These are phyloP conservation scores for Cirrhinus mrigala DNA, from an alignment of 2,797 vertebrate species.

Conservation along the genomic window DNA sequence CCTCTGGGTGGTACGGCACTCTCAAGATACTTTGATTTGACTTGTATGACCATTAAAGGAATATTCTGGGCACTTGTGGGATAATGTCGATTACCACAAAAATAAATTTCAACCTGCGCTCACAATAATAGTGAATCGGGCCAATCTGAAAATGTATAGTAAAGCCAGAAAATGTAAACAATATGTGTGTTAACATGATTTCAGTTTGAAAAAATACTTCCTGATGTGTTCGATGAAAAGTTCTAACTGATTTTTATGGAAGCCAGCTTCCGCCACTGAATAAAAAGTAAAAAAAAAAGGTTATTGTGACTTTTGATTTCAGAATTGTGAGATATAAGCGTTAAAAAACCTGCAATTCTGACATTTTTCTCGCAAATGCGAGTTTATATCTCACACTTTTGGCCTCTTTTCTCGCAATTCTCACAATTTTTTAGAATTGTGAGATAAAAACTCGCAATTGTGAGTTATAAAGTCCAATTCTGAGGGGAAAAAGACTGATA, in stretches of 20 bases:
- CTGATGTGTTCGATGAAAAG: background rate
- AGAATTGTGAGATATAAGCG: too few species aligned
- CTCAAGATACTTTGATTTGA: conserved; percentile 50
- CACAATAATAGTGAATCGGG: background rate
- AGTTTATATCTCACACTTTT: too few species aligned
- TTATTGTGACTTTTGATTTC: too few species aligned
- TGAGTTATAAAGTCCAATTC: too few species aligned
- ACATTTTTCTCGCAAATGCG: too few species aligned
- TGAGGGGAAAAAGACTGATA: too few species aligned
- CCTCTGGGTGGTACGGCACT: conserved; percentile 51
- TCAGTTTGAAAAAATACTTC: background rate
- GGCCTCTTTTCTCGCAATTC: too few species aligned
- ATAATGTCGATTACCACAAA: background rate
- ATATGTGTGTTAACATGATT: background rate
- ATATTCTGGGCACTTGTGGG: conserved; percentile 18
- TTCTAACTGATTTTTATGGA: background rate
- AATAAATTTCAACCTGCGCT: background rate
- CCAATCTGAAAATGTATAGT: background rate
- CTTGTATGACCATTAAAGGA: conserved; percentile 36
- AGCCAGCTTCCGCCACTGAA: too few species aligned
- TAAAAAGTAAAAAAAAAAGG: too few species aligned
- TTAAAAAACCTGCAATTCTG: too few species aligned
- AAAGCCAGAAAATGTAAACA: background rate
- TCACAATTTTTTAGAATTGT: too few species aligned
- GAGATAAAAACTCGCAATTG: too few species aligned